Evolutionary conservation across 1,140 invertebrate genomes (phyloP).

Genomic region (Atopsyche davidsoni): DNA sequence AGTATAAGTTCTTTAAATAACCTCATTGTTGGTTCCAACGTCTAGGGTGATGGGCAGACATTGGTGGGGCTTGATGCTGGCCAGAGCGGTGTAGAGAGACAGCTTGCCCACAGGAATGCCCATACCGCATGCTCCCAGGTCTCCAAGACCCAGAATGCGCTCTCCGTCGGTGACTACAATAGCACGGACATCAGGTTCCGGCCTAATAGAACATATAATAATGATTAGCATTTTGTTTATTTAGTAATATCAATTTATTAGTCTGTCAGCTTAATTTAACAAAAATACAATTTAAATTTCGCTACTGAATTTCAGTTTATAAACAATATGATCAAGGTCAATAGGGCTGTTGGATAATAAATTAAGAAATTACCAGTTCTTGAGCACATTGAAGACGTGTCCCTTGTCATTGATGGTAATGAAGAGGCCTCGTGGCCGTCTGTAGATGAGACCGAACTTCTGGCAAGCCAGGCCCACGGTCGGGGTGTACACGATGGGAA

Average conservation of each 20-base stretch:
- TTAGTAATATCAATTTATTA: conserved; percentile 25
- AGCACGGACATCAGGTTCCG: conserved; percentile 85
- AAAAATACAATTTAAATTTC: conserved; percentile 11
- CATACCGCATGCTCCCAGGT: conserved; percentile 92
- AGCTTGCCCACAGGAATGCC: conserved; percentile 94
- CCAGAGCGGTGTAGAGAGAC: conserved; percentile 86
- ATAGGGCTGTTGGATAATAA: not conserved
- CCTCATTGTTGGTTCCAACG: conserved; percentile 88
- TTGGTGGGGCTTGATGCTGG: conserved; percentile 88
- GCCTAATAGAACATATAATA: conserved; percentile 54
- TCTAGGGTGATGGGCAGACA: conserved; percentile 89
- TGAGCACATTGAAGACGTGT: conserved; percentile 82
- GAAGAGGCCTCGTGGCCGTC: conserved; percentile 90
- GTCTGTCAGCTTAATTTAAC: conserved; percentile 11
- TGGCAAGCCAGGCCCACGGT: conserved; percentile 96
- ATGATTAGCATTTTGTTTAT: not conserved
- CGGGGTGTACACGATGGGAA: conserved; percentile 98
- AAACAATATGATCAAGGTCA: conserved; percentile 13
- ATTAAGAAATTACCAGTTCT: conserved; percentile 67
- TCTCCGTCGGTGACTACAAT: conserved; percentile 95
- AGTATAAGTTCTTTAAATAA: conserved; percentile 26
- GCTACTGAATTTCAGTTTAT: conserved; percentile 7
- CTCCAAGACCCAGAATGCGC: conserved; percentile 87
- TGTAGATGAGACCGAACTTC: conserved; percentile 92
- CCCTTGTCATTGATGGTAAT: conserved; percentile 96